Base-by-base conservation (phyloP, 2,888 invertebrate species). In the Horisme vitalbata region DNA sequence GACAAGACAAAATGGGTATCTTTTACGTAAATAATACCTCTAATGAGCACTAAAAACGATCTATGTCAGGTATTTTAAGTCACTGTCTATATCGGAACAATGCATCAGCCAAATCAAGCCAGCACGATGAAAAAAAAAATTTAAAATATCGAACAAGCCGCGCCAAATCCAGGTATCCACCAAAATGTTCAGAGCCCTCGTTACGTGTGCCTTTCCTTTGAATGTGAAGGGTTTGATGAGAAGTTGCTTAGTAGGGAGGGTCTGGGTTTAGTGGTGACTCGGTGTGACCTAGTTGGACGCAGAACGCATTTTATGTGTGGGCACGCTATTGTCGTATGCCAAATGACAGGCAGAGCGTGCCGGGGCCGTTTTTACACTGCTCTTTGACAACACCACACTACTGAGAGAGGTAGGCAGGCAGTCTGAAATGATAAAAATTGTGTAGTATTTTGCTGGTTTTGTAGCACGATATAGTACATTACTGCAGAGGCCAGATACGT, bases 221-320 rank as follows among this genome's bases (percentile, higher is more conserved):
- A 26, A 7, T 12, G 24, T 10, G 38, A 21, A 14, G 32, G 4
- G 10, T 57, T 54, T 41, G 33, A 34, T 35, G 32, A 31, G 30
- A 15, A 28, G 14, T 4, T 13, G 33, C 23, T 37, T 27, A 30
- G 37, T 24, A 32, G 30, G 48, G 50, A 37, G 48, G 53, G 13
- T 52, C 58, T 41, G 6, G 7, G 32, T 26, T 26, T 14, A 41
- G 13, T 62, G 63, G 68, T 41, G 46, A 49, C 57, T 52, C 38
- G 41, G 46, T 48, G 57, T 66, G 70, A 69, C 70, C 70, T 47
- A 68, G 61, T 62, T 68, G 56, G 53, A 51, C 46, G 56, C 59
- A 52, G 50, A 57, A 57, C 56, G 60, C 61, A 64, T 62, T 63
- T 57, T 60, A 60, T 59, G 52, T 56, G 56, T 45, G 62, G 55